Conservation (phyloP, 2,797 vertebrate genomes). For the Rallus crepitans region DNA sequence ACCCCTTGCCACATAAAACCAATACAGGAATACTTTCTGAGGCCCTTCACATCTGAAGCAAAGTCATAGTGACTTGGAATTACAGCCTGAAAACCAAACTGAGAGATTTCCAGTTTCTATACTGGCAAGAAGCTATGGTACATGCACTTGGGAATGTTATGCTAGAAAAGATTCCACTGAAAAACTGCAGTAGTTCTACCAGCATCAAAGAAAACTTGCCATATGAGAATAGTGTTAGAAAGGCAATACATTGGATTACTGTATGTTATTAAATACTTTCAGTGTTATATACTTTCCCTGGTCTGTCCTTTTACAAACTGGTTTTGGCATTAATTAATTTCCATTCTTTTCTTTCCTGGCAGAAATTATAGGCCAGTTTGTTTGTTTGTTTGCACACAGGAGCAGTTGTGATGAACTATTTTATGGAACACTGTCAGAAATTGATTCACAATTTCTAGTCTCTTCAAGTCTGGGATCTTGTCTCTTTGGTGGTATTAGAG, state of each 20-base stretch:
- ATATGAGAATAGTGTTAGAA: neutral
- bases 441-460: neutral
- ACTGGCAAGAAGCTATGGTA: neutral
- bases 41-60: neutral
- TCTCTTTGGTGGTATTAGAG: neutral
- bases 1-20: neutral
- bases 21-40: neutral
- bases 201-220: neutral
- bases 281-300: neutral
- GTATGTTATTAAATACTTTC: neutral
- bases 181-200: neutral
- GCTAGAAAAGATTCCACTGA: neutral
- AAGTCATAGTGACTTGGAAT: neutral
- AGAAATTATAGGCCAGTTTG: neutral
- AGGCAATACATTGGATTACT: neutral
- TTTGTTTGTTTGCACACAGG: neutral
- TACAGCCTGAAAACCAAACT: neutral
- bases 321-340: neutral
- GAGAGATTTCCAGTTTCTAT: neutral
- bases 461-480: neutral
- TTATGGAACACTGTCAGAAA: neutral
- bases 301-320: neutral
- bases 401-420: neutral
- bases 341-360: neutral
- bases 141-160: neutral